These are phyloP conservation scores for Noctua comes DNA, from an alignment of 2,888 invertebrate genomes.

Conservation along the genomic window DNA sequence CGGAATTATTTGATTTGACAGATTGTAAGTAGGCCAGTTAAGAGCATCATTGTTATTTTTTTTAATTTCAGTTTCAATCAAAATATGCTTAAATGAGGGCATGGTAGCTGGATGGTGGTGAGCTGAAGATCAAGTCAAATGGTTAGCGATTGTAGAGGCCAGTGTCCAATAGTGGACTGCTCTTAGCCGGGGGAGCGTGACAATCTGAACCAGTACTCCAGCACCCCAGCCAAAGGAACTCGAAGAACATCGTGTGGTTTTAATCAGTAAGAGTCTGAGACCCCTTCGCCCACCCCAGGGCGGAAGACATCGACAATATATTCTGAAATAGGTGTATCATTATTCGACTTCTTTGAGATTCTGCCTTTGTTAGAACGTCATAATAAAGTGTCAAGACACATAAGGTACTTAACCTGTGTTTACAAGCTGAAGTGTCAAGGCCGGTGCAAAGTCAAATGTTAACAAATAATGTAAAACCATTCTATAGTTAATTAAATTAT, in stretches of 20 bases:
- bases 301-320: background rate
- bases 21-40: no score
- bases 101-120: no score
- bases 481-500: slow-evolving; percentile 35
- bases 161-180: no score
- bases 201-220: background rate
- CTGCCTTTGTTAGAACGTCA: background rate
- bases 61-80: no score
- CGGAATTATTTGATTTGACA: no score
- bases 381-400: slow-evolving; percentile 5
- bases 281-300: background rate
- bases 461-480: slow-evolving; percentile 44
- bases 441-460: slow-evolving; percentile 57
- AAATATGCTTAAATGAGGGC: no score
- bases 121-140: background rate
- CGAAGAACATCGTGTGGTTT: background rate
- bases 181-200: background rate
- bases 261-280: background rate
- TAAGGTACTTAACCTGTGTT: background rate
- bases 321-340: background rate
- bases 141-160: background rate
- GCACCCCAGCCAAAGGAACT: background rate
- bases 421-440: slow-evolving; percentile 28
- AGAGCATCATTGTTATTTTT: no score
- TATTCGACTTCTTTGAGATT: slow-evolving; percentile 14